Evolutionary conservation across 2,113 vertebrate genomes (phyloP).

Genomic region (Donacobius atricapilla): DNA sequence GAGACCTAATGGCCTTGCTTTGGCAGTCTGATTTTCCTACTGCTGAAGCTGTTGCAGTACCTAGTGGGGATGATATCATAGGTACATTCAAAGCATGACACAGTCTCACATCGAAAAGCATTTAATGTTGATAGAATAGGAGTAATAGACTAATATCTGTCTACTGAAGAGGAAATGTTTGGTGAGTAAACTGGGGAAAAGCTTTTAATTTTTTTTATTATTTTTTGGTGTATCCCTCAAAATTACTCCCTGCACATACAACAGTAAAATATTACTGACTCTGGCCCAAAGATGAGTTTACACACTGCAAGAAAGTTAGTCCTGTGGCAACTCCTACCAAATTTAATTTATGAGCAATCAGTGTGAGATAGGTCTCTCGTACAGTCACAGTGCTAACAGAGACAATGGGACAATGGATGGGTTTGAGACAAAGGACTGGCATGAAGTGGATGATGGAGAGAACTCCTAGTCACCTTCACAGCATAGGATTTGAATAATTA

Average conservation of each 20-base stretch:
- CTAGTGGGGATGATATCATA: neutral
- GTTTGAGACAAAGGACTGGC: neutral
- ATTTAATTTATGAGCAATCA: neutral
- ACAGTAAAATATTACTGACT: neutral
- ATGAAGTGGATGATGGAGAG: neutral
- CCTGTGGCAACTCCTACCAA: neutral
- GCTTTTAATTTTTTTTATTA: neutral
- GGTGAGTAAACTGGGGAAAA: neutral
- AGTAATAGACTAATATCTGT: neutral
- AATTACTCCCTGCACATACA: neutral
- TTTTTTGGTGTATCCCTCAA: neutral
- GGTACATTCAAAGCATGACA: neutral
- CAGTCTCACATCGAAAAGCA: neutral
- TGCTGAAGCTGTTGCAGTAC: neutral
- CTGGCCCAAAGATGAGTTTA: neutral
- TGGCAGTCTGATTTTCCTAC: neutral
- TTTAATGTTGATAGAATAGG: neutral
- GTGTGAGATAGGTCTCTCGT: neutral
- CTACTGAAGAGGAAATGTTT: neutral
- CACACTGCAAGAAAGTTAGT: neutral
- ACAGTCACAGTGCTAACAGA: neutral
- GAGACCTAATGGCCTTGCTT: neutral
- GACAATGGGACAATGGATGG: neutral
- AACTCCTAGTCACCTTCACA: neutral
- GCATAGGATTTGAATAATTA: neutral